Evolutionary conservation across 2,797 vertebrate species (phyloP).

Genomic region (Siniperca obscura): DNA sequence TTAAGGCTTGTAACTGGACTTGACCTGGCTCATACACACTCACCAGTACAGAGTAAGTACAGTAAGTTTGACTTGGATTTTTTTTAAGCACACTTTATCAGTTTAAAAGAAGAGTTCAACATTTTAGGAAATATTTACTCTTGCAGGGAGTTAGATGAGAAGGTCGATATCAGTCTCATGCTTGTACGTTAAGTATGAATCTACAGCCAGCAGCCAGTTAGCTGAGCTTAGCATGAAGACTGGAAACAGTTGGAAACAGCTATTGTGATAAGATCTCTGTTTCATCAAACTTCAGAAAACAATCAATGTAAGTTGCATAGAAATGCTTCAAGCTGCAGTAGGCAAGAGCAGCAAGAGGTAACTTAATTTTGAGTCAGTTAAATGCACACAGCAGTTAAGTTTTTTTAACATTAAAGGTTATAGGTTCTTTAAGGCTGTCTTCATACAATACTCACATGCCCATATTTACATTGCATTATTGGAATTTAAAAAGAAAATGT

Average conservation of each 20-base stretch:
- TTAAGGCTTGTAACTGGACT: conserved; percentile 4
- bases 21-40: conserved; percentile 46
- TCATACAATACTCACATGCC: too few relatives aligned
- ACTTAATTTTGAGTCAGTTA: too few relatives aligned
- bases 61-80: not conserved
- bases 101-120: not conserved
- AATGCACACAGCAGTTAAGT: too few relatives aligned
- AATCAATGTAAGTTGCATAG: too few relatives aligned
- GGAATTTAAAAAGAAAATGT: too few relatives aligned
- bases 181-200: not conserved
- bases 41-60: not conserved
- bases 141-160: not conserved
- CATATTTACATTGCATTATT: too few relatives aligned
- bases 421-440: too few relatives aligned
- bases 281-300: too few relatives aligned
- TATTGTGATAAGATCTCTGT: too few relatives aligned
- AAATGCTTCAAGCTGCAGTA: too few relatives aligned
- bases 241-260: not conserved
- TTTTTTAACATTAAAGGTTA: too few relatives aligned
- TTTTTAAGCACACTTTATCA: not conserved
- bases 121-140: not conserved
- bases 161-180: not conserved
- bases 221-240: not conserved
- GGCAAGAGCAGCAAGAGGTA: too few relatives aligned
- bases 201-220: not conserved